Evolutionary conservation across 2,113 vertebrate species (phyloP), one percentile per base, ranked within the genome.

Genomic region (Sminthopsis crassicaudata): DNA sequence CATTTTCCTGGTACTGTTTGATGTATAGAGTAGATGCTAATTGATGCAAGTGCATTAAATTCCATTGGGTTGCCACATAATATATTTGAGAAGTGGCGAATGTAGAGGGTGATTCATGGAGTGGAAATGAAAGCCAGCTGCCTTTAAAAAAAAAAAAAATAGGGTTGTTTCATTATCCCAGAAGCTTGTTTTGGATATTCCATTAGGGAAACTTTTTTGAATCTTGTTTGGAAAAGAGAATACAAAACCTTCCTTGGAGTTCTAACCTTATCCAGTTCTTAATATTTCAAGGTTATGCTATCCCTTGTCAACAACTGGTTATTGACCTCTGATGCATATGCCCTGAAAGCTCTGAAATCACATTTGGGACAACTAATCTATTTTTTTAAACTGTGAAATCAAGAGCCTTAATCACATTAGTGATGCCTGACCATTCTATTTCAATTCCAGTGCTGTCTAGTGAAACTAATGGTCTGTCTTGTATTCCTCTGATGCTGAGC

Each of bases 311-410:
- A 46, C 55, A 95, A 94, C 36, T 90, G 92, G 50, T 97, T 95
- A 95, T 67, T 96, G 97, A 97, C 36, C 27, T n/a, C 91, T 76
- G 52, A 95, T 36, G 3, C 36, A 46, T 10, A 95, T 26, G 48
- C 53, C 57, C 96, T 11, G 23, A 96, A 97, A 95, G 3, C 55
- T 96, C 91, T 91, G 90, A 97, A 96, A 94, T 95, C 48, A 94
- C n/a, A 89, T 89, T 95, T 96, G 46, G 92, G 26, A 96, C 90
- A 96, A 91, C 88, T 92, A 67, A 93, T 91, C 89, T 91, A 90
- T 92, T 96, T 97, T 97, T 96, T 94, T 67, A 96, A 98, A 90
- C 46, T 24, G 89, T 95, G 55, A 98, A 98, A 97, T 96, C 89
- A 96, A 97, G 90, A 96, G 12, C 55, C 76, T 97, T 97, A 92